phyloP scores from a whole-genome alignment of 2,113 vertebrate genomes.

The Cariama cristata region DNA sequence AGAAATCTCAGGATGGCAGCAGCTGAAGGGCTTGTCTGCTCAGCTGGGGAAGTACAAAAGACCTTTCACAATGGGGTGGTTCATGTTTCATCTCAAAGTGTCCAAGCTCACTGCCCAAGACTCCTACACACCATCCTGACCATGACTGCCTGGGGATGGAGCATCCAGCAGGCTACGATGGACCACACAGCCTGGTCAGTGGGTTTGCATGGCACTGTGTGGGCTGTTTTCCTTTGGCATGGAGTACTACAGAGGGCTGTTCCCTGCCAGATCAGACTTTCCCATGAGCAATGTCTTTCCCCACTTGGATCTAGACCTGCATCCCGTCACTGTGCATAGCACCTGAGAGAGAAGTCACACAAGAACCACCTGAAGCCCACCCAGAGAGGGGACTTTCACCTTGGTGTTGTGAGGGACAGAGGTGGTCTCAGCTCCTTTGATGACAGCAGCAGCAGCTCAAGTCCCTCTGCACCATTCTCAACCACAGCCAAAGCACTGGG shows the following conservation, averaged over 20 bases:
- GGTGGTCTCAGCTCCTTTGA: background rate
- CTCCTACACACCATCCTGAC: background rate
- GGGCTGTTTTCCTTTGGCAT: background rate
- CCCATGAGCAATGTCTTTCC: accelerated
- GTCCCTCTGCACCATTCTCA: background rate
- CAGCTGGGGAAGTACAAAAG: background rate
- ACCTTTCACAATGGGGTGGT: background rate
- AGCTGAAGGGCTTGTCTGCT: background rate
- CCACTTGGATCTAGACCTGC: background rate
- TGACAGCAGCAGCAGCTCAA: background rate
- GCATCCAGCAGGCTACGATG: background rate
- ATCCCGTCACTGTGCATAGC: background rate
- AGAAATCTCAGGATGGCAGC: background rate
- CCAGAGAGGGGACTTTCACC: background rate
- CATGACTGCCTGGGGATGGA: accelerated
- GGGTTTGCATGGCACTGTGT: background rate
- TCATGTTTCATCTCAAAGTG: background rate
- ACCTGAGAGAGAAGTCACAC: background rate
- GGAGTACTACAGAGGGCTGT: background rate
- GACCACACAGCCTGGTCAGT: accelerated
- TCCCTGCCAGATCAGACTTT: background rate
- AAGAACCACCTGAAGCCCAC: background rate
- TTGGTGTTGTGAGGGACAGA: background rate
- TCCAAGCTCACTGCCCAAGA: background rate
- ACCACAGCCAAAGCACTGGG: background rate